phyloP scores from a whole-genome alignment of 2,113 vertebrate genomes.

The Gobius niger region DNA sequence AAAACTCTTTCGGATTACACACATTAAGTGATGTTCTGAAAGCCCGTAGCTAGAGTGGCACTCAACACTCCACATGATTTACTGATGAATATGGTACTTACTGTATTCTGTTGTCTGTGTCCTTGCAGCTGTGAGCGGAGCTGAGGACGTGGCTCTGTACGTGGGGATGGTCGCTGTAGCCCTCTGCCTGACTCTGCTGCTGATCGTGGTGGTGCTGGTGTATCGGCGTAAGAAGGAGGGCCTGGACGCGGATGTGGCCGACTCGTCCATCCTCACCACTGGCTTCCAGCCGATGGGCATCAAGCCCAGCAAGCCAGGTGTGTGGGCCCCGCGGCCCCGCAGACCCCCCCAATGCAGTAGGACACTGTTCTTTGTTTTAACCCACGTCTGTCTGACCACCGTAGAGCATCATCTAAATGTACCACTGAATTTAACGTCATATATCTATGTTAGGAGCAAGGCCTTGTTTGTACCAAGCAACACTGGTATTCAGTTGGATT shows the following conservation, averaged over 20 bases:
- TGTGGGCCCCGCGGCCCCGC: conserved; percentile 76
- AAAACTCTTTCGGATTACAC: too few relatives aligned
- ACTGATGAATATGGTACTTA: conserved; percentile 5
- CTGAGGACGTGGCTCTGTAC: conserved; percentile 92
- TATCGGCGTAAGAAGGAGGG: conserved; percentile 94
- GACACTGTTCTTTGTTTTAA: conserved; percentile 73
- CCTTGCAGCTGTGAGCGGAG: conserved; percentile 78
- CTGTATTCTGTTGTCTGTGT: not conserved
- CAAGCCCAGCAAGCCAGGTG: conserved; percentile 98
- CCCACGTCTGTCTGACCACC: conserved; percentile 43
- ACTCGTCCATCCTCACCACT: conserved; percentile 97
- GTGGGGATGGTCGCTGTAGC: conserved; percentile 93
- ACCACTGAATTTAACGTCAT: conserved; percentile 28
- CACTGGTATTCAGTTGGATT: not conserved
- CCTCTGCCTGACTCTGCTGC: conserved; percentile 88
- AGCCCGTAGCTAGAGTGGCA: too few relatives aligned
- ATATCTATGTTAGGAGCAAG: conserved; percentile 13
- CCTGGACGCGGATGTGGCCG: conserved; percentile 91
- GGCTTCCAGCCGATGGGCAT: conserved; percentile 99
- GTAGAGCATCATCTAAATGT: conserved; percentile 54
- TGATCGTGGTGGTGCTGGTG: conserved; percentile 89
- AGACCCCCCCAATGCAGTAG: conserved; percentile 77
- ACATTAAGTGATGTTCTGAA: too few relatives aligned
- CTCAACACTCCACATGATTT: too few relatives aligned
- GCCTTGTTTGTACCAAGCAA: not conserved